Conservation (phyloP, 2,113 vertebrate genomes). For the Larimichthys polyactis region DNA sequence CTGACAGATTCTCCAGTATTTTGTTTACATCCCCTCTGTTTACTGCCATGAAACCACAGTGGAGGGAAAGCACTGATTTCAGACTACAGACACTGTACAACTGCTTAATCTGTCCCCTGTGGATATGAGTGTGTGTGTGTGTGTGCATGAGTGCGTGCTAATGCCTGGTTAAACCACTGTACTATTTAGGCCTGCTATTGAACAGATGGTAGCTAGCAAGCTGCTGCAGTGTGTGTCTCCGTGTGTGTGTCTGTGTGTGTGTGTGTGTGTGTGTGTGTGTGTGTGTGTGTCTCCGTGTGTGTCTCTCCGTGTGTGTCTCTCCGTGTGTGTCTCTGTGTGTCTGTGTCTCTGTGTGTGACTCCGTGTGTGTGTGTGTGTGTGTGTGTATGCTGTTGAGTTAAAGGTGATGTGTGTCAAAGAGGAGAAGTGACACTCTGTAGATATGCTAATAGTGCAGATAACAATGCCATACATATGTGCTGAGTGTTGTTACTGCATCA, state of each 20-base stretch:
- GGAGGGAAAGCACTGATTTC: conserved; percentile 40
- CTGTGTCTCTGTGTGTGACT: not conserved
- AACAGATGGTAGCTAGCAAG: conserved; percentile 69
- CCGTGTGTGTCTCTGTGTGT: not conserved
- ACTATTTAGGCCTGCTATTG: conserved; percentile 70
- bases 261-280: not conserved
- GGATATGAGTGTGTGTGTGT: conserved; percentile 12
- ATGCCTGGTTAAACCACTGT: conserved; percentile 67
- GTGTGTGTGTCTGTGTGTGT: not conserved
- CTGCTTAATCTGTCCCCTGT: conserved; percentile 51
- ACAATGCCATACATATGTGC: not conserved
- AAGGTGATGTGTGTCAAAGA: not conserved
- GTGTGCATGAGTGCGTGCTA: conserved; percentile 34
- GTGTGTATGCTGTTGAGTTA: not conserved
- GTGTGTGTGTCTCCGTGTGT: not conserved
- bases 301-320: not conserved
- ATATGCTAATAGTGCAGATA: not conserved
- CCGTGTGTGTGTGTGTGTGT: not conserved
- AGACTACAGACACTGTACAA: conserved; percentile 51
- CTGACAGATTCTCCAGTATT: conserved; percentile 15
- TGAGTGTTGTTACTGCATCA: not conserved
- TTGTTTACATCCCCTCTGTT: conserved; percentile 29
- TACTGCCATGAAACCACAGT: conserved; percentile 23
- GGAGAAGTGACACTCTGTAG: not conserved
- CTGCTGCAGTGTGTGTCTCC: conserved; percentile 1